Evolutionary conservation across 2,797 vertebrate species (phyloP), one percentile per base, ranked within the genome.

Genomic region (Fratercula arctica): DNA sequence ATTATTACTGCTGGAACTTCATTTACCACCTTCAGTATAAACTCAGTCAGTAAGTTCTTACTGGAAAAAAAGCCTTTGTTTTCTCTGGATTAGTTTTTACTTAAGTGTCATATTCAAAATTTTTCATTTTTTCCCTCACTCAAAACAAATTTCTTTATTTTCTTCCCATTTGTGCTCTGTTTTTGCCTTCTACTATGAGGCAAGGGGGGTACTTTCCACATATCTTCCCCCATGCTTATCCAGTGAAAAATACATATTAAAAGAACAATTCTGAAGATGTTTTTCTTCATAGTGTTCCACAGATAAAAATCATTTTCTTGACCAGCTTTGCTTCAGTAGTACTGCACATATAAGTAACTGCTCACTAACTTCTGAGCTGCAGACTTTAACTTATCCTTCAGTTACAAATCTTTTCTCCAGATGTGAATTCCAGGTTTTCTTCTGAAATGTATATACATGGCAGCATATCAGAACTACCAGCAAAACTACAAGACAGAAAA

Each of bases 61-160:
- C 2, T 23, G 3, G 9, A 1, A 8, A 6, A 15, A 15, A 19
- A 10, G 3, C 1, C 18, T 59, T 76, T 29, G 5, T 28, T 92
- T 79, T 26, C 31, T 46, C 39, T 5, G 1, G 77, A 20, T 41
- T 37, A 56, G 28, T 39, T 89, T 90, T 70, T 11, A 61, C 21
- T 70, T n/a, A 26, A 68, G 21, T 53, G 20, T 33, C 35, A 17
- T n/a, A 66, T 28, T 56, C 4, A 85, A 80, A 68, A 53, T 33
- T 4, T 39, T 76, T 48, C 9, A 4, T 18, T 43, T 72, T 54
- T 56, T 43, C 11, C 25, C 45, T 85, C 24, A 29, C 6, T 43
- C 1, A 83, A 31, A 56, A 41, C 3, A 6, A 4, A 11, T 43
- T 84, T 26, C 3, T 74, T 77, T n/a, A 7, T 43, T 28, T 69